These are phyloP conservation scores for Megamerina dolium DNA, from an alignment of 2,888 invertebrate species.

Conservation along the genomic window DNA sequence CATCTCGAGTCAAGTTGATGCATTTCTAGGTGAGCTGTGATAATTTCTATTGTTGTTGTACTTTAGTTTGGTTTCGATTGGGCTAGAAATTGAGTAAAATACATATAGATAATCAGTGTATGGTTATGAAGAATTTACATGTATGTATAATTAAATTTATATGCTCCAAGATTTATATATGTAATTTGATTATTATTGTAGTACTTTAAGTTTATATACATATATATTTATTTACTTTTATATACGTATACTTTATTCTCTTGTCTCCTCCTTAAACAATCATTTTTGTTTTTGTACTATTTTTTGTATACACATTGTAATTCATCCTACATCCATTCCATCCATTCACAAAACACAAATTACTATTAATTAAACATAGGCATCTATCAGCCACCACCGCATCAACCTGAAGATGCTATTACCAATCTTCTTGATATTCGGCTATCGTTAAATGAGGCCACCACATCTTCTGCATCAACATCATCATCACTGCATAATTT, in stretches of 20 bases:
- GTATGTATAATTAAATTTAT: background rate
- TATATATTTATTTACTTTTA: no score
- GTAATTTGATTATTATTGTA: no score
- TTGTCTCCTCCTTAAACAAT: no score
- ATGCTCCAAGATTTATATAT: no score
- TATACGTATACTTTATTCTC: no score
- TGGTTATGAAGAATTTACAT: background rate
- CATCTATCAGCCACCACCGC: constrained; percentile 41
- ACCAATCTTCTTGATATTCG: constrained; percentile 47
- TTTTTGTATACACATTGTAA: no score
- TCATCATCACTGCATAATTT: constrained; percentile 13
- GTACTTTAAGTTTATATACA: no score
- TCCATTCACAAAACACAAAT: no score
- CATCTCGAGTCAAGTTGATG: constrained; percentile 88
- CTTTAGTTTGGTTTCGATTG: no score
- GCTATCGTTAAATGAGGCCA: constrained; percentile 44
- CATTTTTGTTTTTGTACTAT: no score
- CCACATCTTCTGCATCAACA: constrained; percentile 14
- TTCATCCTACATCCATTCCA: no score
- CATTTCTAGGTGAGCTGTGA: constrained; percentile 79
- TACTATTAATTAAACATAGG: no score
- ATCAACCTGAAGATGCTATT: constrained; percentile 36
- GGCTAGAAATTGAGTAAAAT: background rate
- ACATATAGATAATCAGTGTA: background rate
- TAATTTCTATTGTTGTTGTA: background rate